phyloP scores from a whole-genome alignment of 2,113 vertebrate species.

The Henicopernis longicauda region DNA sequence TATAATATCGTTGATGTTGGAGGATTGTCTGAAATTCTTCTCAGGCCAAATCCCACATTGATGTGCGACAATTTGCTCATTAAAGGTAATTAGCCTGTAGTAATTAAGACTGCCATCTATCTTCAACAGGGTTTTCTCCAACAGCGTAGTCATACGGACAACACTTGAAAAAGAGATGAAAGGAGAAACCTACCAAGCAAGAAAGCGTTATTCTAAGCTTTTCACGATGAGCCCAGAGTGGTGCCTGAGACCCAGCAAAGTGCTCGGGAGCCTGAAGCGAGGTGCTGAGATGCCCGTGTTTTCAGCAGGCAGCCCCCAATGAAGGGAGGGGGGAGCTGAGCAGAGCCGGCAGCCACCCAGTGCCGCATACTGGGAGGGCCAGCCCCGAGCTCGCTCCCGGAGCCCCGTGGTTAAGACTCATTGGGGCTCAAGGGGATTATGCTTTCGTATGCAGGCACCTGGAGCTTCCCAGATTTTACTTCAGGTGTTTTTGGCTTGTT shows the following conservation, averaged over 20 bases:
- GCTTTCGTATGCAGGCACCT: background rate
- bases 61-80: background rate
- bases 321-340: background rate
- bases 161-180: background rate
- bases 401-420: background rate
- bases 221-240: background rate
- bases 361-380: rapidly evolving
- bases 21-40: background rate
- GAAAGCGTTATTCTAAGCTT: background rate
- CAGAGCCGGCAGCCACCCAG: rapidly evolving
- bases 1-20: background rate
- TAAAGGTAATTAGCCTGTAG: background rate
- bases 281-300: background rate
- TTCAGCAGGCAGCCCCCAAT: background rate
- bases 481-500: background rate
- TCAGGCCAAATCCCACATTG: background rate
- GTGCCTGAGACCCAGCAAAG: background rate
- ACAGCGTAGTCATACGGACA: background rate
- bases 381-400: rapidly evolving
- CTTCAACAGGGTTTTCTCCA: background rate
- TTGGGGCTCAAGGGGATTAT: background rate
- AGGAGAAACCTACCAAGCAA: background rate
- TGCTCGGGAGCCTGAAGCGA: background rate
- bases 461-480: background rate
- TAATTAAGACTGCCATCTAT: background rate